A percentile compares a stretch with the other conserved stretches of the same genome.
Evolutionary conservation across 2,797 vertebrate species (phyloP).

Genomic region (Coluber constrictor): DNA sequence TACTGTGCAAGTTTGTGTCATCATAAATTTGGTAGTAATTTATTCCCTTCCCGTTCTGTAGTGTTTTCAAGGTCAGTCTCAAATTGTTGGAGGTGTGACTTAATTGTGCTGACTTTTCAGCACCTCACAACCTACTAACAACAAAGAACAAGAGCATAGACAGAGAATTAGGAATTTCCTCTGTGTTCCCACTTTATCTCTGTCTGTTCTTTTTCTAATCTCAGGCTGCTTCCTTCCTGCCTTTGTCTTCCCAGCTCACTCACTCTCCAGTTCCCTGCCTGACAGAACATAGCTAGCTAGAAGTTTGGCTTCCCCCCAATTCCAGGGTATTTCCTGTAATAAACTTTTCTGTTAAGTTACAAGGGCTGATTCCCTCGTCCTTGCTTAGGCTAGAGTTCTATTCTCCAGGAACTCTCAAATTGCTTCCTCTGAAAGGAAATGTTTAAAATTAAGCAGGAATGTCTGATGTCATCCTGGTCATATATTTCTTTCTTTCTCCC

Average conservation of each 20-base stretch:
- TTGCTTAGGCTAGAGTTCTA: not conserved
- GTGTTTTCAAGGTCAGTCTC: conserved; percentile 54
- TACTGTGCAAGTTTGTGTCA: not conserved
- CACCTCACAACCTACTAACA: not conserved
- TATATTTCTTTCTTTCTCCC: not conserved
- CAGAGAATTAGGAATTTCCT: not conserved
- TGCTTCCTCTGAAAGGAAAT: not conserved
- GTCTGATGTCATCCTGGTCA: not conserved
- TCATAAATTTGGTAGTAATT: not conserved
- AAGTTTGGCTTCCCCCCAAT: not conserved
- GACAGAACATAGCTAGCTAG: not conserved
- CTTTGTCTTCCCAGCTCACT: not conserved
- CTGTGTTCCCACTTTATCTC: not conserved
- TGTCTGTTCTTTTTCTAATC: not conserved
- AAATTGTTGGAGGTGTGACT: conserved; percentile 17
- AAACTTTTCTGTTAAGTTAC: not conserved
- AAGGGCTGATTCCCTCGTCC: not conserved
- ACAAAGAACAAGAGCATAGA: not conserved
- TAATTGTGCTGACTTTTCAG: conserved; percentile 45
- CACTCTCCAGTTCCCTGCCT: not conserved
- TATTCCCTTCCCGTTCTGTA: conserved; percentile 42
- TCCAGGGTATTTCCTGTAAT: not conserved
- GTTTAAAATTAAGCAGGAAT: not conserved
- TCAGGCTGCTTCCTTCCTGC: not conserved
- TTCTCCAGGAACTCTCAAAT: not conserved